These are phyloP conservation scores for Spatulosminthurus flaviceps DNA, from an alignment of 2,888 invertebrate genomes.

Conservation along the genomic window DNA sequence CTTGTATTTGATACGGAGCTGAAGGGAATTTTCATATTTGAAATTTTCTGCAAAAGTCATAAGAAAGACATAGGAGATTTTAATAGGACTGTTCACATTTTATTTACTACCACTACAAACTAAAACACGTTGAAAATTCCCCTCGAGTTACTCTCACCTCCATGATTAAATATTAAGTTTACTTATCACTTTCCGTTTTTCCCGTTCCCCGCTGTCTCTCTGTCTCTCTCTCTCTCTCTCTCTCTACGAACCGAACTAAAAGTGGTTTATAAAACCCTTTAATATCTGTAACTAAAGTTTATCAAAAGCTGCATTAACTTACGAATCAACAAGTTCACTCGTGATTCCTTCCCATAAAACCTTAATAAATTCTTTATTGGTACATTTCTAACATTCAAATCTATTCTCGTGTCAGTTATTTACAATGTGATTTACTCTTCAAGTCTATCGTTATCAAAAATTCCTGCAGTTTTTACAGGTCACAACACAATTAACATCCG, in stretches of 20 bases:
- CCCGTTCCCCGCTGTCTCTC: too few relatives aligned
- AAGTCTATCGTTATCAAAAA: neutral
- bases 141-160: neutral
- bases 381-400: too few relatives aligned
- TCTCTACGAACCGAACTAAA: neutral
- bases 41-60: neutral
- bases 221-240: too few relatives aligned
- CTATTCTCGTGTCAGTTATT: neutral
- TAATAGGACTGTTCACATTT: too few relatives aligned
- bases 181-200: neutral
- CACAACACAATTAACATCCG: too few relatives aligned
- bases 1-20: slow-evolving; percentile 46
- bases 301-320: neutral
- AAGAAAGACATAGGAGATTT: neutral
- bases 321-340: slow-evolving; percentile 6
- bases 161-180: neutral
- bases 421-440: slow-evolving; percentile 3
- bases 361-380: too few relatives aligned
- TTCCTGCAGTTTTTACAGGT: neutral
- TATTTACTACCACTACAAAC: too few relatives aligned
- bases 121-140: slow-evolving; percentile 1
- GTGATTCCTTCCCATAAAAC: neutral
- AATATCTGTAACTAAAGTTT: neutral
- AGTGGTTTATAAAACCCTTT: slow-evolving; percentile 16
- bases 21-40: neutral